phyloP scores from a whole-genome alignment of 2,797 vertebrate genomes.

The Phyllotis vaccarum region DNA sequence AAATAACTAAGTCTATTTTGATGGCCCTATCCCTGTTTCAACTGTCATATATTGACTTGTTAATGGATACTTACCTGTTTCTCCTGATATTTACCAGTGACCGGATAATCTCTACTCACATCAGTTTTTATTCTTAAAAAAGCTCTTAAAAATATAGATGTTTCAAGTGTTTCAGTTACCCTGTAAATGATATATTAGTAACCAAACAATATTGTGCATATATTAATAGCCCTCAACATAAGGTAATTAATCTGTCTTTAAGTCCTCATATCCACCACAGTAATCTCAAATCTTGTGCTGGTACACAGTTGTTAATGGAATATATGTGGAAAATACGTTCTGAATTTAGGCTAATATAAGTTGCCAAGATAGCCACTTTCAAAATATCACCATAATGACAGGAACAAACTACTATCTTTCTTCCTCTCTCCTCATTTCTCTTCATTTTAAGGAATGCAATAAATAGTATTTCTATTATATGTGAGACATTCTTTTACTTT shows the following conservation, averaged over 20 bases:
- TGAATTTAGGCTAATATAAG: constrained; percentile 52
- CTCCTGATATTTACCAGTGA: constrained; percentile 14
- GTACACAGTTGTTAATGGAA: constrained; percentile 31
- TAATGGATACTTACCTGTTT: constrained; percentile 1
- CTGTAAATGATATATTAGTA: background rate
- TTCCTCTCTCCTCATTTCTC: constrained; percentile 36
- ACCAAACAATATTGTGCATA: background rate
- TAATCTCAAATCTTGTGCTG: constrained; percentile 9
- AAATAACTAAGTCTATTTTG: background rate
- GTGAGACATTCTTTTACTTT: constrained; percentile 69
- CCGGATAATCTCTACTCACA: background rate
- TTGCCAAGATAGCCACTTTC: constrained; percentile 47
- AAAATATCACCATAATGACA: constrained; percentile 59
- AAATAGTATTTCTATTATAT: constrained; percentile 69
- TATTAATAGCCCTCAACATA: constrained; percentile 10
- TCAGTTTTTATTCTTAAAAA: background rate
- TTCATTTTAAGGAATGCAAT: constrained; percentile 69
- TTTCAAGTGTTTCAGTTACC: background rate
- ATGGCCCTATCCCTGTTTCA: constrained; percentile 48
- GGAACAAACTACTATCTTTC: constrained; percentile 61
- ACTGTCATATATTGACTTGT: background rate
- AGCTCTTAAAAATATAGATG: constrained; percentile 8
- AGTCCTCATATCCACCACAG: background rate
- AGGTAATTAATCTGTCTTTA: background rate
- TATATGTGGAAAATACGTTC: constrained; percentile 25